These are phyloP conservation scores for Sebastes nivosus DNA, from an alignment of 2,797 vertebrate genomes.

Conservation along the genomic window DNA sequence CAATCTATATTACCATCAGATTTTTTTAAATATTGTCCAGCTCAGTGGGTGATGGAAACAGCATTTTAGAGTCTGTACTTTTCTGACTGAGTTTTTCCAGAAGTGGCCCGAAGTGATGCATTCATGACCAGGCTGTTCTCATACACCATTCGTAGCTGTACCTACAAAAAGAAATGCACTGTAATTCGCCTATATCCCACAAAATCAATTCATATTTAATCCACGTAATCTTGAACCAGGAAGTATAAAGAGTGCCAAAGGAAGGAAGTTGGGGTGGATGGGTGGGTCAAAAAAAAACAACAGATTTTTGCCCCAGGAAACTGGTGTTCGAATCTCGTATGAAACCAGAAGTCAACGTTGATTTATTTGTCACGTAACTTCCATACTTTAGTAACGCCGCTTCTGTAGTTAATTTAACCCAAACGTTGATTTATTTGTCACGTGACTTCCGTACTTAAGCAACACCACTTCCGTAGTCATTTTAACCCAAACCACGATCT, in stretches of 20 bases:
- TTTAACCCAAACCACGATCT: too few species aligned
- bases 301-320: rapidly evolving
- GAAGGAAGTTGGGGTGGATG: rapidly evolving
- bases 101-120: not conserved
- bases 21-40: not conserved
- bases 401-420: rapidly evolving
- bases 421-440: too few species aligned
- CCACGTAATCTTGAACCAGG: not conserved
- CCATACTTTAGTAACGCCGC: not conserved
- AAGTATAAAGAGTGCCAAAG: not conserved
- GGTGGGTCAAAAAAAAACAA: too few species aligned
- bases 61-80: not conserved
- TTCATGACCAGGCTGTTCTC: not conserved
- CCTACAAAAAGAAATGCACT: not conserved
- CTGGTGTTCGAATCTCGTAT: too few species aligned
- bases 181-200: not conserved
- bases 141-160: too few species aligned
- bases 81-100: not conserved
- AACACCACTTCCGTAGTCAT: too few species aligned
- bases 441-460: too few species aligned
- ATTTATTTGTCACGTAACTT: not conserved
- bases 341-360: not conserved
- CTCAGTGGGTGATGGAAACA: not conserved
- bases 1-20: not conserved
- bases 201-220: not conserved